Base-by-base conservation (phyloP, 2,797 vertebrate species). In the Remorina albescens region DNA sequence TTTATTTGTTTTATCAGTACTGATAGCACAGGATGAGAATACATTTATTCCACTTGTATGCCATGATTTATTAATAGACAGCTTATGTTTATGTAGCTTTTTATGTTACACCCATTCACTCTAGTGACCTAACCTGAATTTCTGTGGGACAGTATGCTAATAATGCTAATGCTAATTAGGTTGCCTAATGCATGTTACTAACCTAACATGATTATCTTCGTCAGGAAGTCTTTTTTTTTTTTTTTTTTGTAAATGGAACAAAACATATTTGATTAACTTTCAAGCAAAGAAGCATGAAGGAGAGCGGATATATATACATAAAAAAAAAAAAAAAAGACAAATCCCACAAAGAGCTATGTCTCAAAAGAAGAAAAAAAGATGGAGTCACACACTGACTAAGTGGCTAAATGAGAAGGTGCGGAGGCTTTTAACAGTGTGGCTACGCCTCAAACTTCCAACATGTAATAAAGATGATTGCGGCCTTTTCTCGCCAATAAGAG, bases 391-490 rank as follows among this genome's bases (percentile, higher is more conserved):
- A 6, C 10, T 13, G 53, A 4, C 28, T 37, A 65, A 58, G 67
- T 25, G 61, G 32, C 69, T n/a, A 61, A 77, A 79, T 68, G 55
- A 56, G 59, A 73, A 76, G 66, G 23, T 30, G 70, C 41, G 11
- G 46, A 25, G 11, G 54, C 23, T 64, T 71, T 81, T 65, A 71
- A 57, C 60, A 47, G 51, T 56, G 34, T 30, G 71, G 76, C 36
- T 41, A 9, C 70, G 54, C 79, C 67, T 68, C 41, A 57, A 67
- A 42, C 64, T 19, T 49, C 68, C 26, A 82, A 63, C 69, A 12
- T 72, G 71, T 67, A 67, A 82, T 77, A 63, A 76, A 47, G 76
- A 82, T 65, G 78, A 83, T 69, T 74, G 76, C 2, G 15, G 65
- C 77, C 67, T 71, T 78, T 64, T 59, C 39, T 36, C 51, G 41